These are phyloP conservation scores for Asobara japonica DNA, from an alignment of 1,140 invertebrate genomes.

Conservation along the genomic window DNA sequence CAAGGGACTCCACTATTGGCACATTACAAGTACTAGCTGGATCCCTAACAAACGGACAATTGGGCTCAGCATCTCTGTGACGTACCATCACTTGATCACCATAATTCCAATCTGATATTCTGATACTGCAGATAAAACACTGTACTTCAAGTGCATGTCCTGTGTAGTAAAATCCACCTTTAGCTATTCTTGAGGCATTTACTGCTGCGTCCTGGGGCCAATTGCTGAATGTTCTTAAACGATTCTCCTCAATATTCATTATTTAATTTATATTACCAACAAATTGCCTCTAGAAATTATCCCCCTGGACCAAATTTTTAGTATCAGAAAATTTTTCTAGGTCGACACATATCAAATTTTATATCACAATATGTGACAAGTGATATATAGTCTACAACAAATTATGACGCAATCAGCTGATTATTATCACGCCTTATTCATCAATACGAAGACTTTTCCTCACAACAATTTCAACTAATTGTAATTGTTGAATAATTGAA, in stretches of 20 bases:
- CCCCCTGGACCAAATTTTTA: not conserved
- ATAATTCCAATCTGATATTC: constrained; percentile 79
- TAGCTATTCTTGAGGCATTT: constrained; percentile 74
- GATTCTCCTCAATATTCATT: constrained; percentile 77
- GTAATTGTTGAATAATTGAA: no score
- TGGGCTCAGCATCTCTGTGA: constrained; percentile 72
- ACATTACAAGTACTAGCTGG: constrained; percentile 74
- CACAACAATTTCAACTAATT: constrained; percentile 3
- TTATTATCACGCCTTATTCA: not conserved
- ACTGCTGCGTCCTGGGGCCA: constrained; percentile 79
- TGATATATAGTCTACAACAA: not conserved
- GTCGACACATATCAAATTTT: not conserved
- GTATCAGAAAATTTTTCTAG: not conserved
- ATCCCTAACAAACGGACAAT: constrained; percentile 78
- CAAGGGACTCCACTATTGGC: constrained; percentile 57
- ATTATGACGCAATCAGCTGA: not conserved
- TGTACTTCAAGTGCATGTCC: constrained; percentile 75
- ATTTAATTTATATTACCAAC: not conserved
- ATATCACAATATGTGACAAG: not conserved
- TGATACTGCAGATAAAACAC: constrained; percentile 79
- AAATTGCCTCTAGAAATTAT: not conserved
- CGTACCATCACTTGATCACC: constrained; percentile 76
- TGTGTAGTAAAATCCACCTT: constrained; percentile 85
- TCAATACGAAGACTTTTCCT: not conserved
- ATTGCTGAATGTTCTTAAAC: constrained; percentile 73